These are phyloP conservation scores for Cataglyphis hispanica DNA, from an alignment of 1,140 invertebrate genomes.

Conservation along the genomic window DNA sequence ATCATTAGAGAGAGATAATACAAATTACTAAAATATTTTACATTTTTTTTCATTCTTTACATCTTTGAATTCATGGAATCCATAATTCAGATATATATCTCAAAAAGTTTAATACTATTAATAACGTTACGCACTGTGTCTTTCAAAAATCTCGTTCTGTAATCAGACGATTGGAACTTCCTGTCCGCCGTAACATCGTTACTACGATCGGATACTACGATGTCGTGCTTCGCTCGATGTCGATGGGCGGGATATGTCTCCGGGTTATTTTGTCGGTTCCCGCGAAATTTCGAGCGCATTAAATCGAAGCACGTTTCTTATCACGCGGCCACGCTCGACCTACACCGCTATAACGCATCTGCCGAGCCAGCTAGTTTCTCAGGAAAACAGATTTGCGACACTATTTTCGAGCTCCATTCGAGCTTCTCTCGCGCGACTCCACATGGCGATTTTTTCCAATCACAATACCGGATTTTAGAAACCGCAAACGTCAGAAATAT, in stretches of 20 bases:
- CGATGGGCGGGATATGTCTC: conserved; percentile 21
- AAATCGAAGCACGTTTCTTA: conserved; percentile 76
- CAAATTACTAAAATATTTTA: neutral
- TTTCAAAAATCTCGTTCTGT: neutral
- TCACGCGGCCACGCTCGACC: conserved; percentile 69
- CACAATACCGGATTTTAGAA: conserved; percentile 15
- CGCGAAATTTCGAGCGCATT: conserved; percentile 68
- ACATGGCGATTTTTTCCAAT: neutral
- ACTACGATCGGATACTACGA: conserved; percentile 1
- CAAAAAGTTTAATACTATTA: neutral
- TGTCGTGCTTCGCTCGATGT: conserved; percentile 7
- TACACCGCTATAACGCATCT: conserved; percentile 61
- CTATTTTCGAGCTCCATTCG: conserved; percentile 61
- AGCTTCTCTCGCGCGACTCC: conserved; percentile 43
- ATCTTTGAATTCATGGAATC: neutral
- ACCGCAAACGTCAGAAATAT: neutral
- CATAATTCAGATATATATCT: neutral
- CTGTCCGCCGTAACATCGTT: neutral
- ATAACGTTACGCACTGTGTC: neutral
- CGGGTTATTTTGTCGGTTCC: conserved; percentile 66
- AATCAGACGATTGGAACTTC: conserved; percentile 34
- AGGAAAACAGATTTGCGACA: conserved; percentile 72
- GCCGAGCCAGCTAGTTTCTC: conserved; percentile 72
- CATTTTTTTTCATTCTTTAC: too few relatives aligned
- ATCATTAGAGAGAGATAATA: neutral